Percentiles rank a stretch among this genome's conserved stretches.
Conservation (phyloP, 2,888 invertebrate genomes). For the Megaustenia siamemsis region DNA sequence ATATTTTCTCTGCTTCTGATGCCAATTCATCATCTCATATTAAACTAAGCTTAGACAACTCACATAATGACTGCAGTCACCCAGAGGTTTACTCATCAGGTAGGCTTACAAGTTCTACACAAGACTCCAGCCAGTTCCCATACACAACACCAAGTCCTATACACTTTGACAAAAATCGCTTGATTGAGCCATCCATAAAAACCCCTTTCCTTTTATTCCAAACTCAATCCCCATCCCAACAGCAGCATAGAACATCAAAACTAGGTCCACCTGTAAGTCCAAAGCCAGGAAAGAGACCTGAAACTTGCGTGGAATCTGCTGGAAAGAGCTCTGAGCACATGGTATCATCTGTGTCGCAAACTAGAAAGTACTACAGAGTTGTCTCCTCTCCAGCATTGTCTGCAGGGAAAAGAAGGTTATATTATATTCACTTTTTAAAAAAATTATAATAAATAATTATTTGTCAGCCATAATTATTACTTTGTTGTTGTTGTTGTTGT, state of each 20-base stretch:
- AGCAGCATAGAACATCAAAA: background rate
- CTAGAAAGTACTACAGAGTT: constrained; percentile 31
- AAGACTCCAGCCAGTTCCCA: background rate
- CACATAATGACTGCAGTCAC: background rate
- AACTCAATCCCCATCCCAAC: background rate
- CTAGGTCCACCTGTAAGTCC: constrained; percentile 14
- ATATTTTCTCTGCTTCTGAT: constrained; percentile 20
- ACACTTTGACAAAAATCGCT: background rate
- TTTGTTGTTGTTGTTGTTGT: too few relatives aligned
- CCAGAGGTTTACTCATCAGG: background rate
- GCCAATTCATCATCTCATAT: background rate
- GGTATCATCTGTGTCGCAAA: constrained; percentile 2
- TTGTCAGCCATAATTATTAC: too few relatives aligned
- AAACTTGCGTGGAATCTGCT: constrained; percentile 18
- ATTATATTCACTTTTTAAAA: background rate
- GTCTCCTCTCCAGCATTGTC: background rate
- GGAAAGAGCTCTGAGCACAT: background rate
- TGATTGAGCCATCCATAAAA: background rate
- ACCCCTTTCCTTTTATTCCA: background rate
- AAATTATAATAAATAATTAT: too few relatives aligned
- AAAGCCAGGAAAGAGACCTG: constrained; percentile 22
- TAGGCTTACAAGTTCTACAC: background rate
- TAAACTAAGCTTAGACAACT: background rate
- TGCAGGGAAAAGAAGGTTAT: constrained; percentile 20
- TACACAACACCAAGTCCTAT: background rate